phyloP scores from a whole-genome alignment of 2,113 vertebrate species.

The Tapirus terrestris region DNA sequence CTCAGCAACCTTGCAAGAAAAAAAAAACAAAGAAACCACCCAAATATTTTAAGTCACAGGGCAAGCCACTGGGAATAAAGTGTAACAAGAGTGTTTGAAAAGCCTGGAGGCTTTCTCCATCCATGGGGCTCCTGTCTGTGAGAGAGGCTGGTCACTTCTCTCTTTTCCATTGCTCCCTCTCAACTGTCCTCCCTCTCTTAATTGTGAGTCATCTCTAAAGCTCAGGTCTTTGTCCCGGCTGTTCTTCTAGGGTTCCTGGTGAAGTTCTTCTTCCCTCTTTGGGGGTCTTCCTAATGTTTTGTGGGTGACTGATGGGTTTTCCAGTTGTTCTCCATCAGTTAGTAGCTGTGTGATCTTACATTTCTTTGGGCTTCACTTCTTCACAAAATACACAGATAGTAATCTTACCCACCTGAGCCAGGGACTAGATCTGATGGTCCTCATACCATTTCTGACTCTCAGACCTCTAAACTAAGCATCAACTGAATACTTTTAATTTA shows the following conservation, averaged over 20 bases:
- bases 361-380: neutral
- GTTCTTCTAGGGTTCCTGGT: neutral
- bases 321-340: neutral
- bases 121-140: neutral
- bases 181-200: neutral
- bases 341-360: neutral
- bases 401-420: neutral
- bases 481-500: neutral
- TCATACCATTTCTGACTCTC: neutral
- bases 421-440: neutral
- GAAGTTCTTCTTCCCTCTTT: neutral
- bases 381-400: neutral
- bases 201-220: neutral
- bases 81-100: neutral
- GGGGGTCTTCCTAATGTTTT: neutral
- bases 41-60: neutral
- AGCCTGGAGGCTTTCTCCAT: neutral
- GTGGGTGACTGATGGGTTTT: neutral
- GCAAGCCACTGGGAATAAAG: neutral
- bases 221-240: neutral
- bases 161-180: neutral
- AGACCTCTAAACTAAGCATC: neutral
- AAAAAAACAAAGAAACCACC: neutral
- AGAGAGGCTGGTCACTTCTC: neutral
- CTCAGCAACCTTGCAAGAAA: neutral